Conservation (phyloP, 1,140 invertebrate genomes). For the Hermetia illucens region DNA sequence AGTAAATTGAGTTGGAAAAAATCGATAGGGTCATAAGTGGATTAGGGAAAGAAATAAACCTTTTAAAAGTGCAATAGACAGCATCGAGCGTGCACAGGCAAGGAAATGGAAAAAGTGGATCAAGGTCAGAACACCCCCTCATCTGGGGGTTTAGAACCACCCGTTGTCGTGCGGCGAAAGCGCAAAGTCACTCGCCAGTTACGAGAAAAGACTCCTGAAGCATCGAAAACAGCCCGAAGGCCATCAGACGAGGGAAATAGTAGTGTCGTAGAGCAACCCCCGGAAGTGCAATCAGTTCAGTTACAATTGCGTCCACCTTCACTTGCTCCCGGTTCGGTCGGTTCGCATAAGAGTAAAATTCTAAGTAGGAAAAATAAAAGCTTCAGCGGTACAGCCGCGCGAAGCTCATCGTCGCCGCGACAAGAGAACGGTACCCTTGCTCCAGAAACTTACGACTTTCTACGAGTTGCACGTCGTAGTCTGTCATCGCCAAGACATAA, state of each 20-base stretch:
- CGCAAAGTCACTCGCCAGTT: conserved; percentile 20
- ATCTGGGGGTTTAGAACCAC: too few species aligned
- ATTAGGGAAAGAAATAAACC: not conserved
- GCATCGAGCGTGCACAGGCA: too few species aligned
- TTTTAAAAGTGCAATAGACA: too few species aligned
- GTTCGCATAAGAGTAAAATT: conserved; percentile 27
- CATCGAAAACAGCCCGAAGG: not conserved
- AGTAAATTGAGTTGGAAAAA: not conserved
- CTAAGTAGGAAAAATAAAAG: conserved; percentile 21
- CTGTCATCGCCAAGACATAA: conserved; percentile 25
- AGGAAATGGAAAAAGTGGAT: too few species aligned
- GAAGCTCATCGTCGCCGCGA: conserved; percentile 34
- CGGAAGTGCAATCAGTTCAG: conserved; percentile 14
- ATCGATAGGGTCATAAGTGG: not conserved
- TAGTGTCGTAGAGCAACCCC: conserved; percentile 23
- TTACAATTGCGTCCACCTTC: conserved; percentile 26
- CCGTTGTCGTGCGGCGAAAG: conserved; percentile 12
- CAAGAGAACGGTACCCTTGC: conserved; percentile 16
- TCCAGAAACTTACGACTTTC: conserved; percentile 18
- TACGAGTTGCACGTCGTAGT: conserved; percentile 17
- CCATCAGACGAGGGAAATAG: conserved; percentile 2
- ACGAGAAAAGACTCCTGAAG: conserved; percentile 41
- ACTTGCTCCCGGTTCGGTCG: conserved; percentile 11
- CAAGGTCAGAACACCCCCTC: not conserved
- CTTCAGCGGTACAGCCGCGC: conserved; percentile 15